Evolutionary conservation across 2,797 vertebrate species (phyloP).

Genomic region (Furcifer pardalis): DNA sequence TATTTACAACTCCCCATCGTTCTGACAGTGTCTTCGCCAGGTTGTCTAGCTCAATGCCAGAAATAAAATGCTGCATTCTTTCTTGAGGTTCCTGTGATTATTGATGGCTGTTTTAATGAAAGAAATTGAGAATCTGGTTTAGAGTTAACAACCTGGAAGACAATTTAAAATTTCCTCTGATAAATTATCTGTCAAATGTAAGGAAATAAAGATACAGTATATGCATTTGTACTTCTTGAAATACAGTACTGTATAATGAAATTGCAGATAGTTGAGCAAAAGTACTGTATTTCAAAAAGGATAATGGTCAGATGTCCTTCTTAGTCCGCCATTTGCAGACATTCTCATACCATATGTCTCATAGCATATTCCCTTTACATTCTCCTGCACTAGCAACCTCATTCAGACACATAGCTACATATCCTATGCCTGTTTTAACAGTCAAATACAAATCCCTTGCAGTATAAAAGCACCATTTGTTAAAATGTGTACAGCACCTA

Average conservation of each 20-base stretch:
- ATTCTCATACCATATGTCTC: not conserved
- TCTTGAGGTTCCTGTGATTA: not conserved
- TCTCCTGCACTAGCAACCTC: not conserved
- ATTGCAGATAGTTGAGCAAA: not conserved
- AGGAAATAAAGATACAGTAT: not conserved
- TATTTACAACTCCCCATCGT: conserved; percentile 40
- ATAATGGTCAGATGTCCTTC: not conserved
- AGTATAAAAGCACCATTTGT: no score
- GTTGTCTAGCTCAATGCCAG: conserved; percentile 12
- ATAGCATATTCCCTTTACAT: not conserved
- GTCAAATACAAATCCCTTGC: no score
- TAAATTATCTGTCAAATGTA: conserved; percentile 7
- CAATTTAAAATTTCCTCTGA: conserved; percentile 3
- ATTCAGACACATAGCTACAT: not conserved
- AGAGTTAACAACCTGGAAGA: conserved; percentile 4
- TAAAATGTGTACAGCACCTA: no score
- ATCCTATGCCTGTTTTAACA: not conserved
- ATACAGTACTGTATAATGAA: not conserved
- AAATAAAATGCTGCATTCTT: not conserved
- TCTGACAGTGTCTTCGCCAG: conserved; percentile 13
- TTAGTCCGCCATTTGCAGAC: not conserved
- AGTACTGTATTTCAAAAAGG: not conserved
- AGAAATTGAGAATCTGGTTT: conserved; percentile 18
- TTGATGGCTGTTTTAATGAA: not conserved
- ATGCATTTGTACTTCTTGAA: no score